Conservation (phyloP, 2,888 invertebrate species). For the Pseudoips prasinana region DNA sequence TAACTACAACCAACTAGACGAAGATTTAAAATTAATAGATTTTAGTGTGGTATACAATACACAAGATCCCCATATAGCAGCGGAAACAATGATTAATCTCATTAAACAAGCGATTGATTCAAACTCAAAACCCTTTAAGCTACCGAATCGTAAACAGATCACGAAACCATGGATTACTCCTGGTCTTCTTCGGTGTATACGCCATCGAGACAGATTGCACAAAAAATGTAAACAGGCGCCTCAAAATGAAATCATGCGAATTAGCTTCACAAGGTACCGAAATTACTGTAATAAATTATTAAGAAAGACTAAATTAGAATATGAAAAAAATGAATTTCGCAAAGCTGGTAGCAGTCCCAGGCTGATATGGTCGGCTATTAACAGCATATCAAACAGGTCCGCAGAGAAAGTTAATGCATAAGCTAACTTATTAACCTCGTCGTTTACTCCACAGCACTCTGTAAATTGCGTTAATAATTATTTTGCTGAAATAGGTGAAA, state of each 20-base stretch:
- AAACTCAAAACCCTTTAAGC: too few species aligned
- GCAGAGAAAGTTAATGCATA: not conserved
- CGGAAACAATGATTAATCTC: too few species aligned
- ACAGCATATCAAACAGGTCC: not conserved
- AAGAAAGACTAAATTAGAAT: not conserved
- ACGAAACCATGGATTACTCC: not conserved
- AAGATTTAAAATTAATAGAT: too few species aligned
- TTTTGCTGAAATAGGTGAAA: not conserved
- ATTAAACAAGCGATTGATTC: too few species aligned
- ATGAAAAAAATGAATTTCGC: not conserved
- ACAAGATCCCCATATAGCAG: too few species aligned
- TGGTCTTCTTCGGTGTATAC: not conserved
- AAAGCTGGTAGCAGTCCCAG: not conserved
- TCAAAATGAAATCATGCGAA: too few species aligned
- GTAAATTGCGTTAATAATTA: not conserved
- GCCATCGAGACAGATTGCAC: not conserved
- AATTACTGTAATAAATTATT: not conserved
- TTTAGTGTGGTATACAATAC: too few species aligned
- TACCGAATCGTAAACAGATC: too few species aligned
- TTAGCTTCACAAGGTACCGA: not conserved
- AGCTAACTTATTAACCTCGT: not conserved
- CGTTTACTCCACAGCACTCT: not conserved
- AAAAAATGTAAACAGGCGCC: not conserved
- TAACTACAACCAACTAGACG: too few species aligned
- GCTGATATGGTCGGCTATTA: not conserved